Percentiles rank a stretch among this genome's conserved stretches.
Conservation (phyloP, 2,888 invertebrate genomes). For the Trissolcus brochymenae region DNA sequence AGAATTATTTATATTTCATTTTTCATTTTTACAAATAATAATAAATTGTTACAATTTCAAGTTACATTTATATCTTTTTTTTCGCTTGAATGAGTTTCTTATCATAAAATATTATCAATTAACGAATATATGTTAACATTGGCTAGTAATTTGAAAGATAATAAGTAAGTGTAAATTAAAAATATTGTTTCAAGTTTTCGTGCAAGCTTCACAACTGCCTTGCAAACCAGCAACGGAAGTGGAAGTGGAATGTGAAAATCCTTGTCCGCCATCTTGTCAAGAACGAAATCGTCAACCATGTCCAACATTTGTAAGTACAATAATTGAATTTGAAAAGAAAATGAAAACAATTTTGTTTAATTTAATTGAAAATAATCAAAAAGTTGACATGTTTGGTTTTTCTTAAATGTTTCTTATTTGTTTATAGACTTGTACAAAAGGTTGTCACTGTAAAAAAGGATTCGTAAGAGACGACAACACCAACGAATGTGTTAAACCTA, state of each 20-base stretch:
- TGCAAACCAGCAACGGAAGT: conserved; percentile 4
- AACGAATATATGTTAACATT: no score
- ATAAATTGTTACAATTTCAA: no score
- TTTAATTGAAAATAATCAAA: neutral
- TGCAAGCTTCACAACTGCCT: neutral
- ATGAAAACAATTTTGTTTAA: no score
- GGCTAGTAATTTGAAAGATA: no score
- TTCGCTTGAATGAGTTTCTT: no score
- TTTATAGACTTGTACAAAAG: conserved; percentile 27
- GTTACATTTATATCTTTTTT: no score
- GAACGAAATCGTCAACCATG: conserved; percentile 25
- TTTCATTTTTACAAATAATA: no score
- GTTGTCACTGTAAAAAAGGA: conserved; percentile 32
- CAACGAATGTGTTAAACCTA: neutral
- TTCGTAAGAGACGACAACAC: conserved; percentile 17
- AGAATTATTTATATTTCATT: no score
- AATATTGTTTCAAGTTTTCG: neutral
- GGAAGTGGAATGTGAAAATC: conserved; percentile 15
- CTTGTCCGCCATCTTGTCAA: conserved; percentile 27
- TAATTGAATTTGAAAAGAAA: no score
- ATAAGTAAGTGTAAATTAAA: neutral
- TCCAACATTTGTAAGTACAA: conserved; percentile 29
- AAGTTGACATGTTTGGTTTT: neutral
- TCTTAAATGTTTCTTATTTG: neutral
- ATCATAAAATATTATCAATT: no score